Evolutionary conservation across 2,888 invertebrate genomes (phyloP), one percentile per base, ranked within the genome.

Genomic region (Lasius fuliginosus): DNA sequence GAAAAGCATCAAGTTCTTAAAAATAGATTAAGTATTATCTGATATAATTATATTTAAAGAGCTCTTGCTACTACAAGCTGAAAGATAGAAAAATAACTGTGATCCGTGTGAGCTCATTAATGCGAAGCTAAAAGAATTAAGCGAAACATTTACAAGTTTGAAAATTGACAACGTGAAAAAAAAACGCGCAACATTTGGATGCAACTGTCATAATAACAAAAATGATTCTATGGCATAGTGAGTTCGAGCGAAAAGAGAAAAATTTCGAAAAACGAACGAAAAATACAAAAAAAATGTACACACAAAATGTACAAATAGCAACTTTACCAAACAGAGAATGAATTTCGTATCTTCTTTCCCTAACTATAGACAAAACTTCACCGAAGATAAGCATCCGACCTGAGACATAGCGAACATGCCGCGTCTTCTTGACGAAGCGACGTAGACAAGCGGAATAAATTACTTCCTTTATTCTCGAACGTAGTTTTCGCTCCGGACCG

Each of bases 381-480:
- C 33, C 67, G 46, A 79, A 76, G 87, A 87, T 86, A 87, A 85
- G 79, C 71, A 73, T 69, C 83, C 73, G 62, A 67, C 58, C 60
- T 27, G 53, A 40, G 27, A 75, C 64, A 73, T 82, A 71, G 82
- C 67, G 82, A 82, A 75, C 79, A 73, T 27, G 18, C 46, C 18
- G 77, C 65, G 12, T 67, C 27, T 82, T 82, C 68, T 60, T 18
- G 67, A 42, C 74, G 53, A 53, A 8, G n/a, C 53, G 69, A 62
- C 75, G 46, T 68, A 85, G 85, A 85, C 84, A 81, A 81, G 68
- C 42, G 40, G 69, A 82, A 87, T 85, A 85, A 86, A 89, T 89
- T 89, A 81, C 82, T 85, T 85, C 67, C 58, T 85, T 65, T 69
- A 40, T 73, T 79, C 56, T 15, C 65, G 58, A 82, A 67, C 56